A percentile compares a stretch with the other conserved stretches of the same genome.
Evolutionary conservation across 2,113 vertebrate genomes (phyloP).

Genomic region (Bostrychus sinensis): DNA sequence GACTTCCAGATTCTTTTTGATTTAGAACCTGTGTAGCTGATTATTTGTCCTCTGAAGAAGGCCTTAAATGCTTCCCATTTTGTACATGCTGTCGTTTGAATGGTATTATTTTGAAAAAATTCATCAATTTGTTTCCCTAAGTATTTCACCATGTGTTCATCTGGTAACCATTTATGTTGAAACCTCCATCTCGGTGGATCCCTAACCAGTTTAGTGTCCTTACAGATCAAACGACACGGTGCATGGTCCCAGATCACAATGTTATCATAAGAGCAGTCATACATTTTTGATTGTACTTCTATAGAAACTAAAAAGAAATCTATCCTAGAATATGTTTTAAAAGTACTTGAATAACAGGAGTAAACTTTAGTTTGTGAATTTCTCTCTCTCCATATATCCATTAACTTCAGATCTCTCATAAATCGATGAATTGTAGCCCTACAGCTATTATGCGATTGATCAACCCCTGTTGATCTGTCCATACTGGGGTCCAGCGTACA

Average conservation of each 20-base stretch:
- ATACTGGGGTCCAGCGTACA: not conserved
- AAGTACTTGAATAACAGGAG: too few species aligned
- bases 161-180: slow-evolving; percentile 19
- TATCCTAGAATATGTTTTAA: not conserved
- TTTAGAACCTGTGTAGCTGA: slow-evolving; percentile 4
- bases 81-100: not conserved
- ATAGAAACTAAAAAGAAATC: slow-evolving; percentile 9
- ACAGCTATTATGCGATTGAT: not conserved
- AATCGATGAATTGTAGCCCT: not conserved
- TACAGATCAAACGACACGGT: too few species aligned
- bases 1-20: too few species aligned
- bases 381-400: too few species aligned
- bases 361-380: too few species aligned
- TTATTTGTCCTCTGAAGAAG: slow-evolving; percentile 5
- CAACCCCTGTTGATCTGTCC: not conserved
- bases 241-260: slow-evolving; percentile 16
- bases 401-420: too few species aligned
- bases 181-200: slow-evolving; percentile 3
- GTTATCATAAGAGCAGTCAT: not conserved
- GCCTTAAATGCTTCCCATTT: slow-evolving; percentile 9
- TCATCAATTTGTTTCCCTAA: slow-evolving; percentile 6
- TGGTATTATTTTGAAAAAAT: not conserved
- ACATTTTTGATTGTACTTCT: not conserved
- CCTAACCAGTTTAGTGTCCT: too few species aligned
- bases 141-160: slow-evolving; percentile 15